Evolutionary conservation across 2,888 invertebrate genomes (phyloP).

Genomic region (Spatulosminthurus flaviceps): DNA sequence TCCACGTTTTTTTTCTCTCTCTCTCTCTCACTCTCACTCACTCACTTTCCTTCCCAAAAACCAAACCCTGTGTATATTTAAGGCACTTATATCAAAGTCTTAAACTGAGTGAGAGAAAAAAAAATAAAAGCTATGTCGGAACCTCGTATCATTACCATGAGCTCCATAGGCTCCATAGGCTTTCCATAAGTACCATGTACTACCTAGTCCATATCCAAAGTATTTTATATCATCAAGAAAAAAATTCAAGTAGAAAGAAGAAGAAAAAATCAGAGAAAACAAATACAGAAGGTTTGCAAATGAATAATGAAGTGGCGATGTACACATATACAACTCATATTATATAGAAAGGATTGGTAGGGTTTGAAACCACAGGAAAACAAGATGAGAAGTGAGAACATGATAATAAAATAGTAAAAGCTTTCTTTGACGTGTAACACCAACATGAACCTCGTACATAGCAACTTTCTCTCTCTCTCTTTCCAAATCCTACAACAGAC

Average conservation of each 20-base stretch:
- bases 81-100: too few species aligned
- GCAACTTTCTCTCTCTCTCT: too few species aligned
- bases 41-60: too few species aligned
- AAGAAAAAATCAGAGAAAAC: conserved; percentile 12
- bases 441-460: neutral
- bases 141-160: neutral
- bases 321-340: neutral
- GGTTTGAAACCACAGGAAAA: neutral
- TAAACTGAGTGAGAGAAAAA: neutral
- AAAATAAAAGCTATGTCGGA: neutral
- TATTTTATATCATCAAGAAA: too few species aligned
- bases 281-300: neutral
- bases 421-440: neutral
- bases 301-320: neutral
- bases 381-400: neutral
- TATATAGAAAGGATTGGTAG: too few species aligned
- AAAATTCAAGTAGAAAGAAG: too few species aligned
- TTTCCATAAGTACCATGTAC: too few species aligned
- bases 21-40: too few species aligned
- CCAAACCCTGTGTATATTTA: too few species aligned
- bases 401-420: conserved; percentile 9
- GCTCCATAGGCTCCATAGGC: too few species aligned
- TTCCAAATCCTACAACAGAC: too few species aligned
- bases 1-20: neutral
- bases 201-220: too few species aligned